Evolutionary conservation across 1,140 invertebrate species (phyloP), one percentile per base, ranked within the genome.

Genomic region (Magallana angulata): DNA sequence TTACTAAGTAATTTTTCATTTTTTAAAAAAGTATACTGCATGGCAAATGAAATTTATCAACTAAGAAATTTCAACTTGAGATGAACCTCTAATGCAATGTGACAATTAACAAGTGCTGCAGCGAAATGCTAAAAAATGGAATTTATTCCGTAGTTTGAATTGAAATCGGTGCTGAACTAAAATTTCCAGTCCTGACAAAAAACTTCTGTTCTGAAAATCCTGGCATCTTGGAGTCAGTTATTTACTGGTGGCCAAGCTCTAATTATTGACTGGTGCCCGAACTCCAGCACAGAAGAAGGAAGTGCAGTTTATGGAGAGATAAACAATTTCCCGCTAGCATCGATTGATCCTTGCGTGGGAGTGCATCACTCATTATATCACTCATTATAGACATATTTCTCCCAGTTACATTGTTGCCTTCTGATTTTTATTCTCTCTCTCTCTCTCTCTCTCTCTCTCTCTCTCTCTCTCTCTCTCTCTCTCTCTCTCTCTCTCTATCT

Each of bases 231-330:
- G 60, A 64, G 60, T 64, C 18, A 64, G 18, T n/a, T 16, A 64
- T 64, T 62, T 16, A 64, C 60, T 16, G 14, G 14, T 64, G 60
- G 16, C 60, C 60, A 1, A 16, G 60, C 36, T 48, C 36, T 48
- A 48, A 2, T 48, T 48, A 48, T 48, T 48, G 36, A 48, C 36
- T 64, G 14, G 16, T n/a, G 60, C 3, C 16, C 11, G 60, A n/a
- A 18, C 14, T 64, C 60, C 16, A 18, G 36, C 36, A 48, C 8
- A 64, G 60, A 64, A n/a, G 16, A 16, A 16, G 60, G 60, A 64
- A n/a, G 60, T 64, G 18, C 18, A 71, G 18, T 71, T 71, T 24
- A 71, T 71, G 18, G n/a, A 71, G 64, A 71, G 64, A 71, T 71
- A 71, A 30, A 71, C 64, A 11, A 71, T 71, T 30, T 16, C 18